Evolutionary conservation across 2,113 vertebrate species (phyloP).

Genomic region (Nothocercus nigrocapillus): DNA sequence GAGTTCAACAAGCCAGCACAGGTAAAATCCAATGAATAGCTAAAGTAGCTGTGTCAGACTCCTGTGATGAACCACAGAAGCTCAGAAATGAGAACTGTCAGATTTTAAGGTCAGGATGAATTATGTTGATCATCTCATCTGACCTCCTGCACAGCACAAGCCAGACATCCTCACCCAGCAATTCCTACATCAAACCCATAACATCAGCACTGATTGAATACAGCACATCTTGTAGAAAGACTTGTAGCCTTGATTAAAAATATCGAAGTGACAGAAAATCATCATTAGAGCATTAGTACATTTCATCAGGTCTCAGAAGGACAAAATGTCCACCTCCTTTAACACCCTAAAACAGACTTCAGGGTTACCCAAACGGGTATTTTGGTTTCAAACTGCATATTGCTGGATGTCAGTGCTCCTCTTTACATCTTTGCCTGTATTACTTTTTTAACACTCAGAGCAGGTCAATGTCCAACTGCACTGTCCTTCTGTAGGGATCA

Average conservation of each 20-base stretch:
- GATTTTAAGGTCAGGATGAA: conserved; percentile 50
- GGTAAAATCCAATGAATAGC: conserved; percentile 25
- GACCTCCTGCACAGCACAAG: not conserved
- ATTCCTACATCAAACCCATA: not conserved
- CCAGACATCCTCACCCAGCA: not conserved
- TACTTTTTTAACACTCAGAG: not conserved
- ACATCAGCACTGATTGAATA: not conserved
- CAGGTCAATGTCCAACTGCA: not conserved
- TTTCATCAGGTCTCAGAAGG: not conserved
- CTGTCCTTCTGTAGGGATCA: not conserved
- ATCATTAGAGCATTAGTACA: not conserved
- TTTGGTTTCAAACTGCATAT: not conserved
- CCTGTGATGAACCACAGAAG: conserved; percentile 1
- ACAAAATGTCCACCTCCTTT: not conserved
- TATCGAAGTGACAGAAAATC: not conserved
- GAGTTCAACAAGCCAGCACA: not conserved
- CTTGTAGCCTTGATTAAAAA: not conserved
- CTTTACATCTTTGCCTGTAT: not conserved
- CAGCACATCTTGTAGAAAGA: not conserved
- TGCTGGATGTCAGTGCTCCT: not conserved
- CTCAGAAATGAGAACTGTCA: conserved; percentile 65
- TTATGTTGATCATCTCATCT: not conserved
- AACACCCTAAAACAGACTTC: not conserved
- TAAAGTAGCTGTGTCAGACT: conserved; percentile 36
- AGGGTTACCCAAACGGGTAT: not conserved